Base-by-base conservation (phyloP, 2,797 vertebrate species). In the Prunella strophiata region DNA sequence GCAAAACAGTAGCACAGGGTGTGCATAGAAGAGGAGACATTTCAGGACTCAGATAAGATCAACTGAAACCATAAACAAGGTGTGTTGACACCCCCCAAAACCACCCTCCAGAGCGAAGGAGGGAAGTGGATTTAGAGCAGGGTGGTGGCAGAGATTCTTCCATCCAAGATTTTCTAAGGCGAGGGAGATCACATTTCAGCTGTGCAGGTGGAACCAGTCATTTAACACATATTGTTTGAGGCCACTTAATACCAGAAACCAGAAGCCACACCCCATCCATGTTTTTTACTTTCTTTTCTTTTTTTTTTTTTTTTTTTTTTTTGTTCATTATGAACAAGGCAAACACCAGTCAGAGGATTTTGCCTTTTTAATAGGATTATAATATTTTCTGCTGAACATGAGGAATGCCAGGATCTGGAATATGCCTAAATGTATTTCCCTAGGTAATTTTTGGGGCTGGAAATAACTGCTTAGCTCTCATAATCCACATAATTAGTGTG, bases 11-110 rank as follows among this genome's bases (percentile, higher is more conserved):
- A 25, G 36, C 55, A 51, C 5, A 66, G 68, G 43, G 63, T 43
- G 58, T 65, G 29, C 34, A 10, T 42, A 45, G 48, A 71, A 83
- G 65, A 73, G 4, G 20, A 76, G 63, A 50, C 54, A 5, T 85
- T 75, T 91, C 74, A 74, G 59, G 58, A 23, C 50, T 34, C 40
- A 26, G 92, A 89, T 89, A 89, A 78, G 43, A 89, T 89, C 79
- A 22, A 80, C 54, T 85, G 95, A 93, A 96, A 95, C 85, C 26
- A 85, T 58, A 89, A 93, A 95, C 89, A 92, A 88, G 7, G 40
- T 29, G 26, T 92, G 52, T 77, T 79, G 57, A 48, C 72, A 88
- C 5, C 40, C 40, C 34, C 10, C 7, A 3, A 21, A 45, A 40
- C 63, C 89, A 52, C 29, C 19, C 42, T 87, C 16, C 1, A 12